Conservation (phyloP, 2,113 vertebrate species). For the Ranitomeya imitator region DNA sequence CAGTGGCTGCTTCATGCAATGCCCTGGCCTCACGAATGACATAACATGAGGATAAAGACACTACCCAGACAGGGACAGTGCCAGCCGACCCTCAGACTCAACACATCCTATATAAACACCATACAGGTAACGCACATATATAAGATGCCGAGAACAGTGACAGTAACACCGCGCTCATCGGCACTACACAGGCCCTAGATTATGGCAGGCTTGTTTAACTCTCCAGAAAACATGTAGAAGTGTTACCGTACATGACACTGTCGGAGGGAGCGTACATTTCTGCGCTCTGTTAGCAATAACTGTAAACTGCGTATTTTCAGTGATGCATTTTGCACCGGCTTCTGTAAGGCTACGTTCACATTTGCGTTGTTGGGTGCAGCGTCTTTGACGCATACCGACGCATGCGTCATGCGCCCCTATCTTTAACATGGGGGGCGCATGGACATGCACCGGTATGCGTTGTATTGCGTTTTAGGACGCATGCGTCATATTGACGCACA, state of each 20-base stretch:
- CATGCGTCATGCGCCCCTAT: too few relatives aligned
- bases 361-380: too few relatives aligned
- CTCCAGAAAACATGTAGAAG: neutral
- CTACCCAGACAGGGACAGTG: constrained; percentile 37
- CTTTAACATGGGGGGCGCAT: too few relatives aligned
- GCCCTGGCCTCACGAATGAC: constrained; percentile 44
- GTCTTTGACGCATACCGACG: too few relatives aligned
- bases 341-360: too few relatives aligned
- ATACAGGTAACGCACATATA: constrained; percentile 19
- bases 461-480: too few relatives aligned
- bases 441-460: too few relatives aligned
- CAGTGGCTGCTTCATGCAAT: constrained; percentile 36
- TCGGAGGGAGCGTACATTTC: neutral
- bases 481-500: too few relatives aligned
- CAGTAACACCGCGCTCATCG: neutral
- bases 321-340: too few relatives aligned
- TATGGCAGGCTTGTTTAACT: neutral
- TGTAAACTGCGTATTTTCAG: neutral
- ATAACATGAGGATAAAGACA: constrained; percentile 43
- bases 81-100: constrained; percentile 2
- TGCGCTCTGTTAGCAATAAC: neutral
- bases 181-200: neutral
- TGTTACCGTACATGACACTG: neutral
- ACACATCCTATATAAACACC: neutral
- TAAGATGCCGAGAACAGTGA: neutral